Conservation (phyloP, 2,888 invertebrate genomes). For the Noctua janthina region DNA sequence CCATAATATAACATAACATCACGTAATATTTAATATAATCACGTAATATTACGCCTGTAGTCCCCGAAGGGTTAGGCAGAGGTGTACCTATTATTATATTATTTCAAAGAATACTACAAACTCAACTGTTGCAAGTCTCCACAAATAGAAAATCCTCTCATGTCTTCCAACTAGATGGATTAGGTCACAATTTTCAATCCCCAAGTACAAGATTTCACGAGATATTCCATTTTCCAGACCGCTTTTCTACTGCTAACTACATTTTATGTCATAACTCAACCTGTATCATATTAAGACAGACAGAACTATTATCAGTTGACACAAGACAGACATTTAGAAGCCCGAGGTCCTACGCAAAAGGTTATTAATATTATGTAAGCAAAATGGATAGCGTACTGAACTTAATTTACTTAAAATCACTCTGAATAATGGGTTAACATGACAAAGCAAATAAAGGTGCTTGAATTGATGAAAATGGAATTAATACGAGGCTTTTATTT, state of each 20-base stretch:
- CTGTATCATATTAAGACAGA: slow-evolving; percentile 15
- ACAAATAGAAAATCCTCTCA: not conserved
- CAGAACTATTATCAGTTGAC: slow-evolving; percentile 26
- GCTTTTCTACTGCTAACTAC: slow-evolving; percentile 5
- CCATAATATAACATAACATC: too few relatives aligned
- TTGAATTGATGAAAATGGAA: not conserved
- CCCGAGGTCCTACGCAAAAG: not conserved
- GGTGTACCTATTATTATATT: too few relatives aligned
- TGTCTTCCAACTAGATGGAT: slow-evolving; percentile 3
- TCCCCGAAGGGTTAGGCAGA: too few relatives aligned
- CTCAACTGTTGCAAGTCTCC: too few relatives aligned
- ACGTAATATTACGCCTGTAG: too few relatives aligned
- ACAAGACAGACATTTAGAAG: slow-evolving; percentile 2
- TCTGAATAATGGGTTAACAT: not conserved
- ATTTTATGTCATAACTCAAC: slow-evolving; percentile 26
- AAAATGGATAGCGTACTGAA: not conserved
- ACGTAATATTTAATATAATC: too few relatives aligned
- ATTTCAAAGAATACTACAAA: too few relatives aligned
- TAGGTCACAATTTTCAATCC: not conserved
- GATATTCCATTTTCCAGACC: slow-evolving; percentile 9
- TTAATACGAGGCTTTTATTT: not conserved
- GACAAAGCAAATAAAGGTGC: not conserved
- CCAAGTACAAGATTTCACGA: not conserved
- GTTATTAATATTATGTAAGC: not conserved
- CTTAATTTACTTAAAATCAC: slow-evolving; percentile 1